Conservation (phyloP, 2,797 vertebrate species). For the Limnodromus scolopaceus region DNA sequence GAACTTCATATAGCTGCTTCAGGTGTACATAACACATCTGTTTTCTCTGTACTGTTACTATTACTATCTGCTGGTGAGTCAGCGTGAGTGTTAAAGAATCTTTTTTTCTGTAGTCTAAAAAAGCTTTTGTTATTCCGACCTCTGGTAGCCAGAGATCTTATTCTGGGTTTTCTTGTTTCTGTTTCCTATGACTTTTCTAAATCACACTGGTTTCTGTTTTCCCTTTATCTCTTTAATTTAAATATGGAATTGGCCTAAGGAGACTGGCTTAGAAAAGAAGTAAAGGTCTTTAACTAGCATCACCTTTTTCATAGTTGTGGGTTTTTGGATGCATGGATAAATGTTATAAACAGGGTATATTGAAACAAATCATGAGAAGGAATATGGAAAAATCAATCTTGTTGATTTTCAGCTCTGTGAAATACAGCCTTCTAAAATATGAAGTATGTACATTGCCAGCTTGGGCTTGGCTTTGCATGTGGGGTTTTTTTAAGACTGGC, state of each 20-base stretch:
- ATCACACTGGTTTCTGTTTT: neutral
- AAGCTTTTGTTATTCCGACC: neutral
- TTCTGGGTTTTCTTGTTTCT: rapidly evolving
- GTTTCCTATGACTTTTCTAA: neutral
- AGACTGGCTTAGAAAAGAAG: neutral
- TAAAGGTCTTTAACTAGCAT: neutral
- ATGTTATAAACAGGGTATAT: neutral
- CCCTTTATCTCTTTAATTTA: neutral
- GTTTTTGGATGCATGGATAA: neutral
- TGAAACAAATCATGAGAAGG: no score
- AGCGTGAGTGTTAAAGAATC: neutral
- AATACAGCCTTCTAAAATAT: neutral
- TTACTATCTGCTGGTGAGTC: neutral
- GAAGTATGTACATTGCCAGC: rapidly evolving
- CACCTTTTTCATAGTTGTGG: neutral
- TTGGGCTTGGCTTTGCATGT: neutral
- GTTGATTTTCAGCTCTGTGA: neutral
- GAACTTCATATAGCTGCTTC: neutral
- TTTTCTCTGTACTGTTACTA: neutral
- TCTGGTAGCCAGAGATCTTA: neutral
- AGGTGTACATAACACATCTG: neutral
- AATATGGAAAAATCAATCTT: neutral
- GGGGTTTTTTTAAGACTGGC: neutral
- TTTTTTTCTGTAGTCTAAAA: neutral
- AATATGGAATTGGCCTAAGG: neutral